Percentiles rank a stretch among this genome's conserved stretches.
phyloP scores from a whole-genome alignment of 2,113 vertebrate genomes.

The Clarias macrocephalus region DNA sequence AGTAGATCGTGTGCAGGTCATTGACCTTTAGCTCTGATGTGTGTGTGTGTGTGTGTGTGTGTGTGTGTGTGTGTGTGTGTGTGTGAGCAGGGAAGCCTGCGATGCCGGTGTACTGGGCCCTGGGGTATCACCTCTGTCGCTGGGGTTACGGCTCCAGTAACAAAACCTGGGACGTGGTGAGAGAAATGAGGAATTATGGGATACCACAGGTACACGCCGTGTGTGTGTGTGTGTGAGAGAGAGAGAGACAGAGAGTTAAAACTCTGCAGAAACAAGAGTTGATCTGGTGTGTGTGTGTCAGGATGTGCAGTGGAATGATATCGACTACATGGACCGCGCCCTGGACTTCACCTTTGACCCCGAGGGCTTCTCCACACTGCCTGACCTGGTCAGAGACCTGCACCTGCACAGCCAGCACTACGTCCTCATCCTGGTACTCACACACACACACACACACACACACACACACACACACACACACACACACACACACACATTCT shows the following conservation, averaged over 20 bases:
- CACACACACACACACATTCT: neutral
- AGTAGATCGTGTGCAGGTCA: too few relatives aligned
- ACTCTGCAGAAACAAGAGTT: neutral
- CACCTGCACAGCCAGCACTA: constrained; percentile 73
- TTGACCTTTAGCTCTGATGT: too few relatives aligned
- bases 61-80: neutral
- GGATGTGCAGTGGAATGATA: constrained; percentile 82
- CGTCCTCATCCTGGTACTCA: constrained; percentile 81
- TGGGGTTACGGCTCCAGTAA: constrained; percentile 84
- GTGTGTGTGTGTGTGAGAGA: neutral
- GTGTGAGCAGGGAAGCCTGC: constrained; percentile 70
- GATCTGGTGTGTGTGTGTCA: constrained; percentile 48
- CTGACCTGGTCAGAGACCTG: constrained; percentile 77
- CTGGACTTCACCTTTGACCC: constrained; percentile 82
- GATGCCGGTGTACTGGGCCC: constrained; percentile 83
- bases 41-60: neutral
- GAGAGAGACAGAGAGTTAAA: neutral
- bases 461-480: too few relatives aligned
- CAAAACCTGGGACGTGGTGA: constrained; percentile 78
- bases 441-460: neutral
- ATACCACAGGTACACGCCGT: constrained; percentile 71
- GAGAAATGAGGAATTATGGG: constrained; percentile 74
- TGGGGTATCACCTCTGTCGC: constrained; percentile 87
- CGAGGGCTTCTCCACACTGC: constrained; percentile 71
- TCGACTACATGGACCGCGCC: constrained; percentile 85